Base-by-base conservation (phyloP, 2,888 invertebrate species). In the Gymnocheta viridis region DNA sequence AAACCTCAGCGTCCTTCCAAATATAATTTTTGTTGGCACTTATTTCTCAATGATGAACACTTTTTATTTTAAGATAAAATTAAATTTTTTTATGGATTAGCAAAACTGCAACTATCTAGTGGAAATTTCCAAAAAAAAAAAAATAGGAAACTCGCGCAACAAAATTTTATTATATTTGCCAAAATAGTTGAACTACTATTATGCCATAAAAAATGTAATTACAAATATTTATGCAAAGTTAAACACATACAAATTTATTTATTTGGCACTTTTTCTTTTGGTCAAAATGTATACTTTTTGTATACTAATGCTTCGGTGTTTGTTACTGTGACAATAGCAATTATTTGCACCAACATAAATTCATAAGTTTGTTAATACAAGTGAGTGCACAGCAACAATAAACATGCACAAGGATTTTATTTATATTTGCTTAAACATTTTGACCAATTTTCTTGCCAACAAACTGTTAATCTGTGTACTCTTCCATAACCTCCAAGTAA, bases 311-410 rank as follows among this genome's bases (percentile, higher is more conserved):
- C 29, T 44, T 22, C 6, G 29, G 64, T 76, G 66, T 76, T 76
- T 22, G 79, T 77, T 60, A 51, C 76, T 81, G 81, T 78, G 84
- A 81, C 81, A 81, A 78, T 69, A 64, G 73, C 84, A 81, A 81
- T 84, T 81, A 78, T 70, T 84, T 81, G 27, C 54, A 24, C 14
- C 54, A 64, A 72, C 72, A 79, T 70, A 72, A 56, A 56, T 72
- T 64, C 64, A 60, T 56, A 72, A 14, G 24, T 62, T 54, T 60
- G 62, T 78, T 51, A 32, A 60, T 51, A 9, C 47, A 29, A 51
- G 22, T 60, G 60, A 54, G 14, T 24, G 62, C 54, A 78, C 22
- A 70, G 24, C 47, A 69, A 47, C 47, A 67, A 27, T 38, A 38
- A 60, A 38, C 19, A 35, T 49, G 44, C 32, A 54, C 41, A 17